Base-by-base conservation (phyloP, 2,113 vertebrate genomes). In the Jaculus jaculus region DNA sequence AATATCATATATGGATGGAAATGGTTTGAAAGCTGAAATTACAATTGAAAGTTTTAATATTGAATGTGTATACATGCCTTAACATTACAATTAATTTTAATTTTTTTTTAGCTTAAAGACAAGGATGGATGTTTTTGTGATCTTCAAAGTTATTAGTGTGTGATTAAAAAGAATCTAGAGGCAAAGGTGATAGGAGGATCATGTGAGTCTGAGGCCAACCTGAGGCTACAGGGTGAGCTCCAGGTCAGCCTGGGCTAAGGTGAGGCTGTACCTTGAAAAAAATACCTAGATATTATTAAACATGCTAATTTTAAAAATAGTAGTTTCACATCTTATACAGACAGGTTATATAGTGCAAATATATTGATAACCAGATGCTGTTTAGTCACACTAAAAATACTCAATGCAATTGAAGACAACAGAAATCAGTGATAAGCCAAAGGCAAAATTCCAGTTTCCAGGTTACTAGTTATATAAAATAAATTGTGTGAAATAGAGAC, bases 101-200 rank as follows among this genome's bases (percentile, higher is more conserved):
- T 60, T 75, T 69, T 54, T 80, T 69, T 89, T 95, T 96, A 37
- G 65, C 83, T 91, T 89, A 87, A 96, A 93, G 60, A 90, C 51
- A 96, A 87, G 84, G 61, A 92, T 73, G 69, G 58, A 88, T 79
- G 61, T 47, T 63, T 24, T 87, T 78, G 66, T 18, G 84, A 80
- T 72, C 42, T 82, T 73, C 37, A 87, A 65, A 20, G 73, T 73
- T 84, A 12, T 37, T 68, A 24, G 37, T 72, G 8, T 21, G 91
- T 30, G 28, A 34, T 86, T 85, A 72, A 95, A 87, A 65, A 23
- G 61, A 74, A 81, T 65, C 8, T 47, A 47, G 42, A 47, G 42
- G 42, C 42, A 47, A 8, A 47, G 8, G 42, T 47, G 42, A 47
- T 47, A 47, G 42, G 8, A 47, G 42, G 42, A 47, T 47, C 42